Base-by-base conservation (phyloP, 2,113 vertebrate genomes). In the Pangasianodon gigas region DNA sequence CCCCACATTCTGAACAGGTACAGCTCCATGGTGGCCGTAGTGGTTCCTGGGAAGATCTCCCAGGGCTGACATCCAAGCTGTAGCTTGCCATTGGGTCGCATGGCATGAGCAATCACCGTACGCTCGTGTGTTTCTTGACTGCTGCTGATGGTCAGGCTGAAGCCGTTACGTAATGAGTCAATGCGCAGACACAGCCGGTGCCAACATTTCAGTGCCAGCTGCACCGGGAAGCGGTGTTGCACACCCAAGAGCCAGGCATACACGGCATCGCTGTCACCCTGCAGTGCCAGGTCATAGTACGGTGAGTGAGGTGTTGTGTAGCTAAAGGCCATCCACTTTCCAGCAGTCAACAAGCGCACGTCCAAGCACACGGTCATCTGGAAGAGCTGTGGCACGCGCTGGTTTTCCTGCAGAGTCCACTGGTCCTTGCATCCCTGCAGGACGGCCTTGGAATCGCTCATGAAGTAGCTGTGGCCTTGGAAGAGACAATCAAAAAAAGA, bases 1-100 rank as follows among this genome's bases (percentile, higher is more conserved):
- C 75, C 84, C 96, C 96, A 96, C 87, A 96, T 82, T 6, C 96
- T 93, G 91, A 96, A 96, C 86, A 96, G 75, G 91, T 96, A 96
- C 29, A 96, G 92, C 92, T 96, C 96, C 86, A 96, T 89, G 1
- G 54, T 6, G 13, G 92, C 95, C 0, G 26, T 54, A 5, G 0
- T 14, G 0, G 1, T 44, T 8, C 79, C 91, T 0, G 24, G 52
- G 11, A 71, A 44, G 4, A 10, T 29, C 26, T 92, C 58, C 56
- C 88, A 87, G 26, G 91, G 88, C 6, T 29, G 83, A 44, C 96
- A 96, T 89, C 96, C 96, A 91, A 96, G 92, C 91, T 93, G 88
- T 85, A 96, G 91, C 13, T 90, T 90, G 18, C 95, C 95, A 0
- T 56, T 37, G 3, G 94, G 56, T 0, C 93, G 92, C 69, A 94